Evolutionary conservation across 2,797 vertebrate species (phyloP).

Genomic region (Lerista edwardsae): DNA sequence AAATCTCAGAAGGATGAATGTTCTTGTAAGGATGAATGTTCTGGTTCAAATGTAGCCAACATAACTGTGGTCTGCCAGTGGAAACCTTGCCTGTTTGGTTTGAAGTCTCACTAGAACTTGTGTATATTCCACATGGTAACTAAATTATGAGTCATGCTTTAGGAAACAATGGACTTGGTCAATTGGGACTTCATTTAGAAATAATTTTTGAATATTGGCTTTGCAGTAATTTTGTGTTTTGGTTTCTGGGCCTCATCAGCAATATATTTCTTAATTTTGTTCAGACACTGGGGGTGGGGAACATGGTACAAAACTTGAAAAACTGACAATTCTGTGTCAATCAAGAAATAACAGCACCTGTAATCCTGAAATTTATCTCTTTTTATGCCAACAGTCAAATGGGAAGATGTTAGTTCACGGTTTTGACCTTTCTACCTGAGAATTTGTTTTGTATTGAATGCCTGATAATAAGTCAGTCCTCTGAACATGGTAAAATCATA

Average conservation of each 20-base stretch:
- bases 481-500: constrained; percentile 43
- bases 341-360: not conserved
- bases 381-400: constrained; percentile 28
- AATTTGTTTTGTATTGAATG: constrained; percentile 17
- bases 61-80: constrained; percentile 5
- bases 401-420: constrained; percentile 7
- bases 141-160: not conserved
- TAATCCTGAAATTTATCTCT: constrained; percentile 31
- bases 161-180: not conserved
- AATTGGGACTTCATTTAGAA: not conserved
- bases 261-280: not conserved
- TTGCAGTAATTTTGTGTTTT: not conserved
- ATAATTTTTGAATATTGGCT: not conserved
- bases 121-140: constrained; percentile 9
- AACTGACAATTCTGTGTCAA: not conserved
- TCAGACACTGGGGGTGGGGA: not conserved
- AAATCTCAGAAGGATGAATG: constrained; percentile 25
- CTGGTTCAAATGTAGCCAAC: constrained; percentile 22
- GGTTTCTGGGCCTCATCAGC: not conserved
- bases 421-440: constrained; percentile 46
- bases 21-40: not conserved
- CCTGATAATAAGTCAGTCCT: constrained; percentile 42
- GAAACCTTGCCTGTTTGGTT: constrained; percentile 38
- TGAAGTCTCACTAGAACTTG: constrained; percentile 35
- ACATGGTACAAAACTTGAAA: not conserved